Conservation (phyloP, 2,113 vertebrate species). For the Aldabrachelys gigantea region DNA sequence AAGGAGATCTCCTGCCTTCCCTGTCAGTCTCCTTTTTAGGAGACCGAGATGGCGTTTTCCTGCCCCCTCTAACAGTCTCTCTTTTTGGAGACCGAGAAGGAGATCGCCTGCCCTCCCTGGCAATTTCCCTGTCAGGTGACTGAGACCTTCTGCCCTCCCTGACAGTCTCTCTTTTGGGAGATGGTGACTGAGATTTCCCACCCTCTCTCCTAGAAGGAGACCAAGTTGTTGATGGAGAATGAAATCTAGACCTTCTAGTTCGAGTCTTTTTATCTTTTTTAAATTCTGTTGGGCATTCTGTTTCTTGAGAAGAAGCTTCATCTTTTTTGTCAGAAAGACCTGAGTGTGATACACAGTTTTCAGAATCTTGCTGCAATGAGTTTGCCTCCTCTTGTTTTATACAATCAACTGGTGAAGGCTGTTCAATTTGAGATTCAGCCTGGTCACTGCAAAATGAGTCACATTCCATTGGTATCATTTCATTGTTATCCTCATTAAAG, state of each 20-base stretch:
- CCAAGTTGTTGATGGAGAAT: slow-evolving; percentile 94
- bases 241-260: slow-evolving; percentile 90
- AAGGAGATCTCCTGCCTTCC: slow-evolving; percentile 78
- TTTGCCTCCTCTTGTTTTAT: slow-evolving; percentile 44
- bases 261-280: slow-evolving; percentile 79
- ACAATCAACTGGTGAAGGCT: slow-evolving; percentile 42
- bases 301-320: slow-evolving; percentile 53
- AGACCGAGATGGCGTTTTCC: slow-evolving; percentile 82
- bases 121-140: slow-evolving; percentile 76
- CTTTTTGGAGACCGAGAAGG: slow-evolving; percentile 77
- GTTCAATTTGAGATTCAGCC: slow-evolving; percentile 74
- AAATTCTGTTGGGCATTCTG: slow-evolving; percentile 62
- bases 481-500: slow-evolving; percentile 85
- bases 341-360: slow-evolving; percentile 32
- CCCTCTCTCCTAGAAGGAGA: slow-evolving; percentile 85
- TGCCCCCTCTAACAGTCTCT: slow-evolving; percentile 65
- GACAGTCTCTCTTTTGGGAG: slow-evolving; percentile 80
- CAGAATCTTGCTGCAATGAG: not conserved
- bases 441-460: slow-evolving; percentile 88
- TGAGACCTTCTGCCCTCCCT: slow-evolving; percentile 75
- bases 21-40: slow-evolving; percentile 83
- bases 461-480: slow-evolving; percentile 92
- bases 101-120: slow-evolving; percentile 66
- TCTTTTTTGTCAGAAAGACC: slow-evolving; percentile 57
- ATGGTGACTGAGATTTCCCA: slow-evolving; percentile 76